phyloP scores from a whole-genome alignment of 2,113 vertebrate genomes.

The Meleagris gallopavo region DNA sequence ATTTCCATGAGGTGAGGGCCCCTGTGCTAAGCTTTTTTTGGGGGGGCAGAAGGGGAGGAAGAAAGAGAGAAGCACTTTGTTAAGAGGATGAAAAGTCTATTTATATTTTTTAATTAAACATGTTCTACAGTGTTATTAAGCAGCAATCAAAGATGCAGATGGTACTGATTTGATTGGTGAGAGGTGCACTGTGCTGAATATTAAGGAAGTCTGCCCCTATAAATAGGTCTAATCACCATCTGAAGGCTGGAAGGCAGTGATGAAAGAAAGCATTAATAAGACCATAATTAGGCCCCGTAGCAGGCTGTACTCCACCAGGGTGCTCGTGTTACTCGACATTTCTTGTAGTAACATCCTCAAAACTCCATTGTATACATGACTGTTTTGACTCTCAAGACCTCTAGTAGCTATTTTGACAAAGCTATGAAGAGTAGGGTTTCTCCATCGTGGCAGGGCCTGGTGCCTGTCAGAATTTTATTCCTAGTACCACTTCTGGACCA shows the following conservation, averaged over 20 bases:
- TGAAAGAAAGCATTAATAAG: constrained; percentile 66
- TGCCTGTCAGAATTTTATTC: background rate
- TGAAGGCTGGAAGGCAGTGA: constrained; percentile 55
- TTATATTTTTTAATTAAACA: constrained; percentile 84
- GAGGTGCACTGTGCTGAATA: constrained; percentile 71
- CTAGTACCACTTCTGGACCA: background rate
- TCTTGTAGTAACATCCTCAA: constrained; percentile 9
- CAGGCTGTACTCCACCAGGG: constrained; percentile 27
- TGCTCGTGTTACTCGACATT: background rate
- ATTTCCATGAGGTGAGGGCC: background rate
- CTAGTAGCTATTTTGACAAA: background rate
- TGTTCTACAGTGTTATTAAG: constrained; percentile 78
- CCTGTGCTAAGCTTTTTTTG: background rate
- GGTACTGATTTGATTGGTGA: constrained; percentile 80
- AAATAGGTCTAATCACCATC: constrained; percentile 81
- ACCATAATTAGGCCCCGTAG: constrained; percentile 63
- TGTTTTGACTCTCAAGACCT: constrained; percentile 10
- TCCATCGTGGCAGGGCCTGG: background rate
- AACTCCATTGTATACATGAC: background rate
- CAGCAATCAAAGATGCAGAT: constrained; percentile 81
- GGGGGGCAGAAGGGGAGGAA: background rate
- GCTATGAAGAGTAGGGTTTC: background rate
- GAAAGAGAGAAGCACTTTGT: constrained; percentile 39
- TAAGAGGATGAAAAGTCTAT: constrained; percentile 78
- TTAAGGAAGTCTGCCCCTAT: constrained; percentile 78